phyloP scores from a whole-genome alignment of 23 tunicate genomes.

The Styela clava region DNA sequence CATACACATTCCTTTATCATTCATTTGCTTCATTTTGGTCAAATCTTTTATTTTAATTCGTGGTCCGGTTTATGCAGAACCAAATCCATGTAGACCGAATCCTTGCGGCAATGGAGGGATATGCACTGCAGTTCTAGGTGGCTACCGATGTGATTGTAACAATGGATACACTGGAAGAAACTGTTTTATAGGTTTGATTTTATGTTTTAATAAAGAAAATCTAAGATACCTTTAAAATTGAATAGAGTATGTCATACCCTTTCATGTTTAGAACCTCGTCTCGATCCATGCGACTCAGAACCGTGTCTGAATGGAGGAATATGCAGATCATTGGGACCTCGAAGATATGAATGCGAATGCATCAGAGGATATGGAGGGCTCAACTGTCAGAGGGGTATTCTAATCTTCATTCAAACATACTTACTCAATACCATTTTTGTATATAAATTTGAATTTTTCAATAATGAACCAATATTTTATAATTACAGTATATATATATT shows the following conservation, averaged over 20 bases:
- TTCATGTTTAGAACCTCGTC: background rate
- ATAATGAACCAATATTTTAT: too few relatives aligned
- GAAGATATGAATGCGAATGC: conserved; percentile 45
- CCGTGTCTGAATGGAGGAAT: conserved; percentile 64
- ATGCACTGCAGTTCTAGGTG: background rate
- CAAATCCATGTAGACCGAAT: background rate
- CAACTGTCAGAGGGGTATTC: background rate
- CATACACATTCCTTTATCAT: too few relatives aligned
- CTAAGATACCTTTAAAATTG: too few relatives aligned
- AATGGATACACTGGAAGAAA: conserved; percentile 16
- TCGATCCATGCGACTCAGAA: background rate
- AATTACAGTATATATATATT: too few relatives aligned
- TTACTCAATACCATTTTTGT: too few relatives aligned
- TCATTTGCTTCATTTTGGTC: too few relatives aligned
- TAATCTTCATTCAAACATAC: too few relatives aligned
- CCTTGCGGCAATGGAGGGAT: conserved; percentile 7
- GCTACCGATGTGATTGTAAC: conserved; percentile 10
- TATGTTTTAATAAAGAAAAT: too few relatives aligned
- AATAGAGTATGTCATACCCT: too few relatives aligned
- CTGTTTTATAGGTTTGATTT: background rate
- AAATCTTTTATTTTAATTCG: too few relatives aligned
- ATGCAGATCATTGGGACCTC: conserved; percentile 24
- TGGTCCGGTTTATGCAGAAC: too few relatives aligned
- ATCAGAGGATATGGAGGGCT: background rate
- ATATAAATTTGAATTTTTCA: too few relatives aligned